These are phyloP conservation scores for Fissipunctia ypsillon DNA, from an alignment of 2,888 invertebrate species.

Conservation along the genomic window DNA sequence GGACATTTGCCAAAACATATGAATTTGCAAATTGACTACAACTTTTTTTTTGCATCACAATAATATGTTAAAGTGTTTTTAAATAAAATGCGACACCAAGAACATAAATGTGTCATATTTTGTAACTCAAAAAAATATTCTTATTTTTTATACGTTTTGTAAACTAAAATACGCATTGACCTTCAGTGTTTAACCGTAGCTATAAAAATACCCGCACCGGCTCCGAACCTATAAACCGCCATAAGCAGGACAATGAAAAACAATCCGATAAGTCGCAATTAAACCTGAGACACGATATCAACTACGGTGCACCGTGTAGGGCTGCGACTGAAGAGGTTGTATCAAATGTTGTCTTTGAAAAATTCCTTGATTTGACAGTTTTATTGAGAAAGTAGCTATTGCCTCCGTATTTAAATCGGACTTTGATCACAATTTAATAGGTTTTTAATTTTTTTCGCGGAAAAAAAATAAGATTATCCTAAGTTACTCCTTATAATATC, in stretches of 20 bases:
- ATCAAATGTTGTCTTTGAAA: not conserved
- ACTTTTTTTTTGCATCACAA: not conserved
- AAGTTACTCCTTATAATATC: too few relatives aligned
- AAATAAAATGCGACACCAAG: constrained; percentile 9
- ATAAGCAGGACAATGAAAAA: constrained; percentile 73
- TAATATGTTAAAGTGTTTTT: not conserved
- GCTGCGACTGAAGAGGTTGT: constrained; percentile 46
- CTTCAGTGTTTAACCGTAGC: constrained; percentile 38
- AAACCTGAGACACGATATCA: constrained; percentile 73
- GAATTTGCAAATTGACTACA: constrained; percentile 14
- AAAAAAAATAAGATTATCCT: too few relatives aligned
- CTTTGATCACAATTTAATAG: too few relatives aligned
- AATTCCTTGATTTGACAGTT: not conserved
- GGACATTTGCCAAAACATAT: constrained; percentile 43
- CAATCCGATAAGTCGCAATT: constrained; percentile 74
- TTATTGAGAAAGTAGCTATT: too few relatives aligned
- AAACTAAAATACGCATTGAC: constrained; percentile 23
- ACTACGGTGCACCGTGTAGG: constrained; percentile 66
- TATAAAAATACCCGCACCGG: constrained; percentile 57
- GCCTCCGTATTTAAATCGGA: too few relatives aligned
- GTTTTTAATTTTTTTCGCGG: too few relatives aligned
- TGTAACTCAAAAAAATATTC: not conserved
- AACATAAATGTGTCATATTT: constrained; percentile 6
- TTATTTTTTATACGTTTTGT: not conserved
- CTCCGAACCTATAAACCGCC: constrained; percentile 58